Evolutionary conservation across 1,140 invertebrate species (phyloP), one percentile per base, ranked within the genome.

Genomic region (Ceratoteleas bidentatus): DNA sequence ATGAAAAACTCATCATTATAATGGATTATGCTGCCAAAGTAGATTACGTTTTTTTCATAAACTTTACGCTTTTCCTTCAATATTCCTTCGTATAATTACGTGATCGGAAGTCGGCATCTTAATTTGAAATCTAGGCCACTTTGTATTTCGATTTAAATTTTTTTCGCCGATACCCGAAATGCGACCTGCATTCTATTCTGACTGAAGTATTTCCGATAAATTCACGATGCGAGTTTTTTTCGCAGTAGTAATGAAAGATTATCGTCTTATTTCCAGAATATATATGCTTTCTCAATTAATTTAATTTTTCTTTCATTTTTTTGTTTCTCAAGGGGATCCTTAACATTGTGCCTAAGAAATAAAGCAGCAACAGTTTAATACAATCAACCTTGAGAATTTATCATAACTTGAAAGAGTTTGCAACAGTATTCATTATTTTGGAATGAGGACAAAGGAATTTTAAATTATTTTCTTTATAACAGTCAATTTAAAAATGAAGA

Each of bases 401-500:
- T 47, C 13, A 47, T 47, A 47, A 47, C 13, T 47, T 47, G 13
- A 13, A 47, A 47, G 11, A 47, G 13, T 47, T 11, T 13, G 11
- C 13, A 47, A 47, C 45, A 47, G 13, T 13, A 47, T 47, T n/a
- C 11, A 47, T 47, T 40, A 40, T 40, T 40, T 40, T 40, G 0
- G 36, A 40, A 11, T 47, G 45, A 47, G 11, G 13, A n/a, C 6
- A 47, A 47, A 47, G 13, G 45, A 47, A 47, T 47, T 33, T 50
- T 50, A 53, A 53, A 11, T 53, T 32, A 52, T 50, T 72, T 90
- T n/a, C n/a, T n/a, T n/a, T n/a, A n/a, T n/a, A n/a, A n/a, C n/a
- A n/a, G n/a, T n/a, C n/a, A n/a, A n/a, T n/a, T n/a, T n/a, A n/a
- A n/a, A n/a, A n/a, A n/a, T n/a, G n/a, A n/a, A n/a, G n/a, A n/a